Evolutionary conservation across 2,888 invertebrate species (phyloP).

Genomic region (Xylota segnis): DNA sequence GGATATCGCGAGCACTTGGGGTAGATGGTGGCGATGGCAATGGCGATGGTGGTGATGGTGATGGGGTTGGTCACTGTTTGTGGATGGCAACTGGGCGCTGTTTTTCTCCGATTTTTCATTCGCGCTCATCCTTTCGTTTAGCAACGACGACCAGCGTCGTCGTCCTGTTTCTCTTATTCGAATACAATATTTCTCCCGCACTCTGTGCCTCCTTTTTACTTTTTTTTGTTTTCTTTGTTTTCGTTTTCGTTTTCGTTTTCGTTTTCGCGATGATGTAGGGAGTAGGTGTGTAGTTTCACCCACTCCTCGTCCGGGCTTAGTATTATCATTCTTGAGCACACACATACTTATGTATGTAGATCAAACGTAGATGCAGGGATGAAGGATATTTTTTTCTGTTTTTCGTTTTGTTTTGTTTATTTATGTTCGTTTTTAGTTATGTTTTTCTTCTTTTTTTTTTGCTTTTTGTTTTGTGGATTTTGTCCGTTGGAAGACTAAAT

Average conservation of each 20-base stretch:
- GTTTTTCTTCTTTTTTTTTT: conserved; percentile 45
- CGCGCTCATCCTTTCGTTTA: conserved; percentile 55
- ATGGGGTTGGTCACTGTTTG: conserved; percentile 53
- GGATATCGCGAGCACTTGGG: conserved; percentile 59
- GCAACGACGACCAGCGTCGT: conserved; percentile 29
- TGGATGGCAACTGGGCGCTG: conserved; percentile 56
- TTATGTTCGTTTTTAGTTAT: conserved; percentile 64
- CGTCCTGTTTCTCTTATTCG: conserved; percentile 54
- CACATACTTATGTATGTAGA: conserved; percentile 57
- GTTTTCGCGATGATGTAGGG: conserved; percentile 59
- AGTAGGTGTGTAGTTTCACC: conserved; percentile 64
- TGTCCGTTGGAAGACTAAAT: conserved; percentile 64
- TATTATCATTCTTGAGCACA: conserved; percentile 74
- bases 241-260: neutral
- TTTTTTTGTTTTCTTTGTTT: neutral
- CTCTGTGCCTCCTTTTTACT: conserved; percentile 23
- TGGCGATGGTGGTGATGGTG: conserved; percentile 40
- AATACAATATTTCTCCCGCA: conserved; percentile 65
- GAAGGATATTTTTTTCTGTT: conserved; percentile 4
- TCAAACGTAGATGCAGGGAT: conserved; percentile 63
- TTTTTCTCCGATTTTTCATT: conserved; percentile 69
- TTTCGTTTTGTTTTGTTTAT: conserved; percentile 31
- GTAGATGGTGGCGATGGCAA: neutral
- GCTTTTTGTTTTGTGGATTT: conserved; percentile 33
- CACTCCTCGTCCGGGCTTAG: conserved; percentile 59